These are phyloP conservation scores for Calvadosia cruxmelitensis DNA, from an alignment of 30 jellyfish, hydroid and myxozoan genomes.

Conservation along the genomic window DNA sequence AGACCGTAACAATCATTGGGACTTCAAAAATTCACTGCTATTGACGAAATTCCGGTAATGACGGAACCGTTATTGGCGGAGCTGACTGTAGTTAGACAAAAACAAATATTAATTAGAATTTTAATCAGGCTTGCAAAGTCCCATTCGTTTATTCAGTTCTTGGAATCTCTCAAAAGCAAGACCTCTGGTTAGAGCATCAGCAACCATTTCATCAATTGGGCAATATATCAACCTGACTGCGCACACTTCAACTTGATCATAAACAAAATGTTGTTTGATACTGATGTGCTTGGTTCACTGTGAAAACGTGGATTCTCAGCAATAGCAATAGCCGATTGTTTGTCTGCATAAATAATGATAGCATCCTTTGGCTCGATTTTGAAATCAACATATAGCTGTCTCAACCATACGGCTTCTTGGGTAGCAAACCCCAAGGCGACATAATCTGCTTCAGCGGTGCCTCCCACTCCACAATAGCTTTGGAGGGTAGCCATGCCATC, in stretches of 20 bases:
- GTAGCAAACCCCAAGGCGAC: background rate
- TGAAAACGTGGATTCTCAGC: background rate
- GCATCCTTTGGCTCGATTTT: background rate
- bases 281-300: background rate
- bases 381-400: background rate
- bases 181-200: no score
- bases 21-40: no score
- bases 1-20: no score
- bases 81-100: no score
- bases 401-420: background rate
- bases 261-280: background rate
- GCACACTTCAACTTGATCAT: background rate
- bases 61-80: no score
- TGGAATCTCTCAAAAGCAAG: no score
- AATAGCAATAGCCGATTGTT: background rate
- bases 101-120: no score
- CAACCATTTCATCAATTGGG: background rate
- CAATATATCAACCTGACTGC: background rate
- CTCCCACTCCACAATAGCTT: background rate
- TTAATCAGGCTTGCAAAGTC: no score
- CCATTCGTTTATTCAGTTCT: no score
- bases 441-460: conserved; percentile 15
- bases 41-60: no score
- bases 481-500: background rate
- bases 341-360: background rate